Evolutionary conservation across 2,888 invertebrate species (phyloP), one percentile per base, ranked within the genome.

Genomic region (Melangyna quadrimaculata): DNA sequence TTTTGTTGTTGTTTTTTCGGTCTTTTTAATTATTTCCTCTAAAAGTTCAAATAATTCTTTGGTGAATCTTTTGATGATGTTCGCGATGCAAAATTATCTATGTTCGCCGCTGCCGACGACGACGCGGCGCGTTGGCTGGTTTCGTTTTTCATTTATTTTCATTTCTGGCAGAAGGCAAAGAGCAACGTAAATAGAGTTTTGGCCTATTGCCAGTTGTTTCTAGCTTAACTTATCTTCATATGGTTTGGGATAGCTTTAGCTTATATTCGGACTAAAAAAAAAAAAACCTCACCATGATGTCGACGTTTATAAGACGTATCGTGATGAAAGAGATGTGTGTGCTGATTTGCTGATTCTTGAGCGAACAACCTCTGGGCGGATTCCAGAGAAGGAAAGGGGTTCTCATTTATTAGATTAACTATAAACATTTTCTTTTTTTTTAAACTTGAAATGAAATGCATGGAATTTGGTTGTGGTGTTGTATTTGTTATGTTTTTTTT

Each of bases 391-490:
- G 48, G 22, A n/a, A n/a, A 14, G 14, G 65, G 71, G 57, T 51
- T 32, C 59, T 35, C 24, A 32, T 37, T 7, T 40, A 17, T 51
- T 67, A 67, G 67, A 67, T 67, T 67, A 51, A 51, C 51, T 51
- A n/a, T n/a, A 67, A 67, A 67, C 48, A 51, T 67, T 67, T 63
- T 45, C 27, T 48, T 35, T 74, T 77, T 70, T 67, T 45, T 75
- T 77, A 80, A 86, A 80, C 84, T 86, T 86, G 80, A 80, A 86
- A 86, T 86, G 69, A 80, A 80, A 86, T 86, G 77, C 84, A 79
- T 77, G 72, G 84, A 86, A 86, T 86, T 80, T 19, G 53, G 24
- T 29, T 55, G 70, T 70, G 37, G 29, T 67, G 67, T 67, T 32
- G 51, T 8, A n/a, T n/a, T n/a, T n/a, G n/a, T 48, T 22, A 22